Base-by-base conservation (phyloP, 1,140 invertebrate species). In the Drosophila arizonae region DNA sequence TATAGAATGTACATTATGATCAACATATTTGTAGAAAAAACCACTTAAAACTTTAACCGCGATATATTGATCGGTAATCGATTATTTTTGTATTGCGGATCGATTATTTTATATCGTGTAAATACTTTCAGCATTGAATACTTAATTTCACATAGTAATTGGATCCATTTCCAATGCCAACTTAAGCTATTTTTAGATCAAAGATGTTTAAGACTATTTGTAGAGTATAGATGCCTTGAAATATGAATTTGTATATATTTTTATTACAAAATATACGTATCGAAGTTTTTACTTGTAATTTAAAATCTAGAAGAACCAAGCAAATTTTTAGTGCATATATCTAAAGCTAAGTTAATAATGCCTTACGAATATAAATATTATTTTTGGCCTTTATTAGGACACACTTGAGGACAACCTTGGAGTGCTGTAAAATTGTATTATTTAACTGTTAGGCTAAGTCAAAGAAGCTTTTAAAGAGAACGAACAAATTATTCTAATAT, bases 401-500 rank as follows among this genome's bases (percentile, higher is more conserved):
- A 58, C 39, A 43, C 55, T 43, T 24, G 11, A 36, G 21, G 48
- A 41, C 33, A 24, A 11, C 17, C 45, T 45, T 55, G 8, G 28
- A 17, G 57, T 39, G 43, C 28, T n/a, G 13, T 33, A 48, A 48
- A 33, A 11, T 13, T 61, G 33, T 10, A 46, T 46, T 36, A 15
- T 17, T 28, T 33, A 51, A 39, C 21, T 62, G 46, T 39, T 48
- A 36, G 48, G 43, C 52, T 65, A 71, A 65, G 36, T 26, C 61
- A 30, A 51, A 55, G 33, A 58, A 71, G 52, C 52, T 43, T 61
- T 43, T 26, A 11, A 52, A 36, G 33, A 46, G 56, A 58, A 52
- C 15, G 17, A 24, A 26, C 48, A 24, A 46, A 60, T 33, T 39
- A 11, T 65, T 43, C 30, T 58, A 67, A 58, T 9, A 24, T 64